Evolutionary conservation across 1,140 invertebrate species (phyloP).

Genomic region (Doryteuthis pealeii): DNA sequence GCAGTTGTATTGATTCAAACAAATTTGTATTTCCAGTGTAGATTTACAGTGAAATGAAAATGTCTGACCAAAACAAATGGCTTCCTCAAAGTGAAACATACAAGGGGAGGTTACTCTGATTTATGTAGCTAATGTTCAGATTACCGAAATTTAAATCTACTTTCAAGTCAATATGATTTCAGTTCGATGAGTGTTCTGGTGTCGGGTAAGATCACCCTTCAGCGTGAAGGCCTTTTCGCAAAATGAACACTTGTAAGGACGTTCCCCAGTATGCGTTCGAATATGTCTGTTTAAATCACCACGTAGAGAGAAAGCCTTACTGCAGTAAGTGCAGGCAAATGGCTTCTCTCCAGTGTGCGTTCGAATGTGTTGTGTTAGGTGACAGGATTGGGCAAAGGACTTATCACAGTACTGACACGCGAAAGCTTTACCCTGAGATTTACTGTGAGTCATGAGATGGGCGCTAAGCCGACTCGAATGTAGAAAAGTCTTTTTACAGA

Average conservation of each 20-base stretch:
- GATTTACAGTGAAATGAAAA: no score
- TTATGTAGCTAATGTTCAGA: no score
- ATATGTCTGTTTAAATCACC: constrained; percentile 23
- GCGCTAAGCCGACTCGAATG: constrained; percentile 17
- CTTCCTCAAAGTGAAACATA: no score
- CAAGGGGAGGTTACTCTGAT: no score
- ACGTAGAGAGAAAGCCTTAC: constrained; percentile 75
- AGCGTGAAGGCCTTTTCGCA: constrained; percentile 64
- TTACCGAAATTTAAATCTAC: no score
- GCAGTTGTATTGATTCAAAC: no score
- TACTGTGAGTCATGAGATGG: constrained; percentile 2
- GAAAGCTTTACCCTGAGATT: constrained; percentile 6
- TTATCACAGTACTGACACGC: constrained; percentile 18
- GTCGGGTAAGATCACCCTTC: constrained; percentile 21
- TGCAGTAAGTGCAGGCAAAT: constrained; percentile 25
- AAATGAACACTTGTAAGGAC: constrained; percentile 30
- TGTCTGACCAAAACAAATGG: no score
- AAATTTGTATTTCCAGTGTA: no score
- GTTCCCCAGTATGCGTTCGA: constrained; percentile 31
- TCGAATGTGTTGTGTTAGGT: constrained; percentile 68
- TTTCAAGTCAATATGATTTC: not conserved
- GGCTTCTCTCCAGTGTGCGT: constrained; percentile 28
- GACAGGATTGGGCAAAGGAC: constrained; percentile 53
- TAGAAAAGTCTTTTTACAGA: constrained; percentile 20
- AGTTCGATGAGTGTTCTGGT: not conserved